These are phyloP conservation scores for Scaptomyza pallida DNA, from an alignment of 1,140 invertebrate genomes.

Conservation along the genomic window DNA sequence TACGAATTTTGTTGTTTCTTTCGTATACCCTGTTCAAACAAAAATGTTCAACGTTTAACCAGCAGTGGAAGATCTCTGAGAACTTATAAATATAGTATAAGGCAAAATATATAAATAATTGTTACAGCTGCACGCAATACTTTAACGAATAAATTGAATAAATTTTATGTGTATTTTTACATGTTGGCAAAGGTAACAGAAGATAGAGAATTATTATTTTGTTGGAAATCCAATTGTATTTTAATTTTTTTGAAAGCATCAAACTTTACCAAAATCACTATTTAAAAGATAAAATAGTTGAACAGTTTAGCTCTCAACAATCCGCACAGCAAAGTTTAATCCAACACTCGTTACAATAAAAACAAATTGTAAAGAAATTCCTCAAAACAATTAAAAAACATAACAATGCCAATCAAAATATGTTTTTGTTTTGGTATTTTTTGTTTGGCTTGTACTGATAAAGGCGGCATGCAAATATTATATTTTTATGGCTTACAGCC, in stretches of 20 bases:
- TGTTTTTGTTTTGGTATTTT: neutral
- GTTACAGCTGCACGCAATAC: neutral
- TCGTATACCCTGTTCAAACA: neutral
- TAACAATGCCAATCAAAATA: neutral
- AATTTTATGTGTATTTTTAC: too few relatives aligned
- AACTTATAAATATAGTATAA: neutral
- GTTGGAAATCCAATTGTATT: neutral
- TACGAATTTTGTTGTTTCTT: slow-evolving; percentile 15
- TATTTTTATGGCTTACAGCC: slow-evolving; percentile 31
- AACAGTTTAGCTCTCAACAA: too few relatives aligned
- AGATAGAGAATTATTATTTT: too few relatives aligned
- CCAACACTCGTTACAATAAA: neutral
- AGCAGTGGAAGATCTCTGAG: neutral
- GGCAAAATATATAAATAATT: neutral
- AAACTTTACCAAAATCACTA: too few relatives aligned
- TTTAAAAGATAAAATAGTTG: too few relatives aligned
- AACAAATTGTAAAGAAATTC: neutral
- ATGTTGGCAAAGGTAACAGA: too few relatives aligned
- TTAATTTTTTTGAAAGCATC: too few relatives aligned
- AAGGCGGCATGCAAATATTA: slow-evolving; percentile 22
- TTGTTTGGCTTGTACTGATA: slow-evolving; percentile 18
- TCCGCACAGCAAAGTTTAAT: neutral
- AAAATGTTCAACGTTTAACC: neutral
- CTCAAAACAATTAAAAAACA: slow-evolving; percentile 30
- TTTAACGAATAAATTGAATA: too few relatives aligned